phyloP scores from a whole-genome alignment of 2,797 vertebrate species.

The Huso huso region DNA sequence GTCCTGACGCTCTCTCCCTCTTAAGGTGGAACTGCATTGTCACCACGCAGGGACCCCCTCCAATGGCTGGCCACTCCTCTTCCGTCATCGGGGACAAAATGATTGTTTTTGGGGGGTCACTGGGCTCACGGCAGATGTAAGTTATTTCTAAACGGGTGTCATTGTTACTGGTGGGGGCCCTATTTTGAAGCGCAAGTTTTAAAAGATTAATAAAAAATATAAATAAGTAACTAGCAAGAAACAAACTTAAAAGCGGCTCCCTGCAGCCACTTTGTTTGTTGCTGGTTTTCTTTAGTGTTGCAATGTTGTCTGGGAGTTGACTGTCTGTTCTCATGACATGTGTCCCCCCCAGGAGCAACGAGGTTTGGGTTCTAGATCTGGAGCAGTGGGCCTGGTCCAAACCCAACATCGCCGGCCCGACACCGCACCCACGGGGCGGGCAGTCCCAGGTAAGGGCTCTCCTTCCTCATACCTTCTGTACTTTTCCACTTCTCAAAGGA shows the following conservation, averaged over 20 bases:
- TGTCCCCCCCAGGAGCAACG: constrained; percentile 78
- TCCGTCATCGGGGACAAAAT: constrained; percentile 90
- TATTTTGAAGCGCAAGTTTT: neutral
- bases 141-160: constrained; percentile 21
- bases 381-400: constrained; percentile 98
- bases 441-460: constrained; percentile 80
- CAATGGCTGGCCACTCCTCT: constrained; percentile 95
- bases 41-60: constrained; percentile 90
- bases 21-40: constrained; percentile 97
- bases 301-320: too few relatives aligned
- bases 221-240: too few relatives aligned
- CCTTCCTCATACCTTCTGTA: too few relatives aligned
- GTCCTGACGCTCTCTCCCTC: neutral
- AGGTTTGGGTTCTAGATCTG: constrained; percentile 92
- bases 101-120: constrained; percentile 94
- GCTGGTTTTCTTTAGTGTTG: too few relatives aligned
- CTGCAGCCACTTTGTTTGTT: neutral
- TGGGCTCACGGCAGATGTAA: constrained; percentile 95
- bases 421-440: constrained; percentile 86
- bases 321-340: too few relatives aligned
- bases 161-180: neutral
- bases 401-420: constrained; percentile 72
- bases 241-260: neutral
- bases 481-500: too few relatives aligned
- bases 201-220: too few relatives aligned